Conservation (phyloP, 1,140 invertebrate genomes). For the Philotrypesis tridentata region DNA sequence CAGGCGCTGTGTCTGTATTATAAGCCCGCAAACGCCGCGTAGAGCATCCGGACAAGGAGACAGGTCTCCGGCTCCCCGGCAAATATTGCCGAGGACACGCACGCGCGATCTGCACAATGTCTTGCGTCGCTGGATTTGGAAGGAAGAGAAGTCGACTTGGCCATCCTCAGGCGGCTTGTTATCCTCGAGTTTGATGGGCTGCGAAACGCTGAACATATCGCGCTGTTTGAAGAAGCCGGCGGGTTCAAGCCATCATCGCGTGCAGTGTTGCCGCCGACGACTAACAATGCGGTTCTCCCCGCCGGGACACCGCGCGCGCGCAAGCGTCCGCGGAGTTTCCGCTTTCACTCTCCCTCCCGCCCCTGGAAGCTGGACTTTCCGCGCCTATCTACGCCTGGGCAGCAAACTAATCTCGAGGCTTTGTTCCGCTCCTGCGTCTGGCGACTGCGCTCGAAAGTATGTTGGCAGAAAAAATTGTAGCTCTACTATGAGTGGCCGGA, state of each 20-base stretch:
- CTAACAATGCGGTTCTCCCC: background rate
- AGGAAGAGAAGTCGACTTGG: slow-evolving; percentile 45
- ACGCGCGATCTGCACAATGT: slow-evolving; percentile 7
- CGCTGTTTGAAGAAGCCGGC: background rate
- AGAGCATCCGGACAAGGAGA: slow-evolving; percentile 14
- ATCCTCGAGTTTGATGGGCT: slow-evolving; percentile 52
- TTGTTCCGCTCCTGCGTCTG: background rate
- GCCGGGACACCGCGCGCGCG: too few species aligned
- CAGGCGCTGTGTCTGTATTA: slow-evolving; percentile 4
- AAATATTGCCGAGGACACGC: slow-evolving; percentile 6
- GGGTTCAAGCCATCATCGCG: background rate
- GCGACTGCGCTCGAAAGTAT: too few species aligned
- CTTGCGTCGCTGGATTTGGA: slow-evolving; percentile 51
- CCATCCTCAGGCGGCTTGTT: slow-evolving; percentile 38
- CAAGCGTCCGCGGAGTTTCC: background rate
- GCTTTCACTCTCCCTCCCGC: background rate
- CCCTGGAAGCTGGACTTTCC: background rate
- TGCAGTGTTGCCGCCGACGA: background rate
- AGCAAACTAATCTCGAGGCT: slow-evolving; percentile 1
- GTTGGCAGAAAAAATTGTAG: too few species aligned
- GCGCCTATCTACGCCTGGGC: too few species aligned
- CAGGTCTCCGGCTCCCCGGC: background rate
- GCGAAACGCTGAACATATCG: background rate
- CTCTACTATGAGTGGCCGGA: too few species aligned
- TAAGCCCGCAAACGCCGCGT: slow-evolving; percentile 13